These are phyloP conservation scores for Mormyrops boulengeri DNA, from an alignment of 2,797 vertebrate genomes.

Conservation along the genomic window DNA sequence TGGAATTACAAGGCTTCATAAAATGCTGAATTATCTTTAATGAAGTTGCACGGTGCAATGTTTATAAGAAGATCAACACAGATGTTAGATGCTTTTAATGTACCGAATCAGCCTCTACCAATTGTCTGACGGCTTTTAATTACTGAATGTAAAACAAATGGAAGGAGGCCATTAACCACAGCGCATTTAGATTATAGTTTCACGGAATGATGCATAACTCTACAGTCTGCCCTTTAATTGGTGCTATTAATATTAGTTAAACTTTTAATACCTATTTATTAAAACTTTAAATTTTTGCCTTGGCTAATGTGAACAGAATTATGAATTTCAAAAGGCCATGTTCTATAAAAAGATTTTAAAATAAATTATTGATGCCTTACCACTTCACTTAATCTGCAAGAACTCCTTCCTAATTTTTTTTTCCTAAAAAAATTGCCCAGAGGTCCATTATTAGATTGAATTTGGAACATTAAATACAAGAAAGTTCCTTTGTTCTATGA, in stretches of 20 bases:
- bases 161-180: background rate
- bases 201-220: constrained; percentile 59
- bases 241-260: constrained; percentile 70
- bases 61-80: constrained; percentile 41
- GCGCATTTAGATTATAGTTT: constrained; percentile 31
- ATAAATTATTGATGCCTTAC: constrained; percentile 64
- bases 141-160: constrained; percentile 14
- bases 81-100: constrained; percentile 36
- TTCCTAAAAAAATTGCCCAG: constrained; percentile 55
- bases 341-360: constrained; percentile 65
- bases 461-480: constrained; percentile 50
- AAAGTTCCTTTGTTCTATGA: constrained; percentile 38
- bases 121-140: background rate
- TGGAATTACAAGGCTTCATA: constrained; percentile 45
- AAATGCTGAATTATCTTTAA: constrained; percentile 41
- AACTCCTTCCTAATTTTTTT: constrained; percentile 54
- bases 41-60: constrained; percentile 29
- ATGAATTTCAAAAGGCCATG: constrained; percentile 59
- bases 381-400: constrained; percentile 60
- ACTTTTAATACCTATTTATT: constrained; percentile 72
- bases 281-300: constrained; percentile 55
- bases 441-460: constrained; percentile 57
- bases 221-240: constrained; percentile 57
- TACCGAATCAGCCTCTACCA: constrained; percentile 13
- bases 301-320: constrained; percentile 60